Conservation (phyloP, 2,888 invertebrate genomes). For the Rotaria macrura region DNA sequence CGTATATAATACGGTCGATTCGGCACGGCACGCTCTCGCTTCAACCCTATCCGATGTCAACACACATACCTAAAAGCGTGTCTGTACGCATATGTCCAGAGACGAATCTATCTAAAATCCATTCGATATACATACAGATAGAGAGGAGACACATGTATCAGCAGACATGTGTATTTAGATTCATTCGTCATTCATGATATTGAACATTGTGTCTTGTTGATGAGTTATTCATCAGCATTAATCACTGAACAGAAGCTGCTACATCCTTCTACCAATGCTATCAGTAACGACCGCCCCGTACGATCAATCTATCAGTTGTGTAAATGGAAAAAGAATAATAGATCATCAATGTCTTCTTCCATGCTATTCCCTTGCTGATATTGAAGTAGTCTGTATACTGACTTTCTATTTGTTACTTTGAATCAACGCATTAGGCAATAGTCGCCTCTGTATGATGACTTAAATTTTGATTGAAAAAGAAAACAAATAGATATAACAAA, state of each 20-base stretch:
- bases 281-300: background rate
- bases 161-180: background rate
- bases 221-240: background rate
- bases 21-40: background rate
- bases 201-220: background rate
- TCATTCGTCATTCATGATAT: background rate
- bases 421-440: background rate
- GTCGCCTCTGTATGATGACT: background rate
- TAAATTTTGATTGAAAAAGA: background rate
- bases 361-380: background rate
- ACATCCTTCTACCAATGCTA: background rate
- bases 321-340: conserved; percentile 14
- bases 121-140: background rate
- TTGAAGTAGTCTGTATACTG: background rate
- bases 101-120: background rate
- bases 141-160: background rate
- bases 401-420: background rate
- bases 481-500: background rate
- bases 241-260: background rate
- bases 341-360: conserved; percentile 9
- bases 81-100: too few species aligned
- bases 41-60: background rate
- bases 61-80: background rate
- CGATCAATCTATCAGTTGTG: conserved; percentile 18
- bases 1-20: background rate